Evolutionary conservation across 2,888 invertebrate genomes (phyloP).

Genomic region (Caenorhabditis sp.): DNA sequence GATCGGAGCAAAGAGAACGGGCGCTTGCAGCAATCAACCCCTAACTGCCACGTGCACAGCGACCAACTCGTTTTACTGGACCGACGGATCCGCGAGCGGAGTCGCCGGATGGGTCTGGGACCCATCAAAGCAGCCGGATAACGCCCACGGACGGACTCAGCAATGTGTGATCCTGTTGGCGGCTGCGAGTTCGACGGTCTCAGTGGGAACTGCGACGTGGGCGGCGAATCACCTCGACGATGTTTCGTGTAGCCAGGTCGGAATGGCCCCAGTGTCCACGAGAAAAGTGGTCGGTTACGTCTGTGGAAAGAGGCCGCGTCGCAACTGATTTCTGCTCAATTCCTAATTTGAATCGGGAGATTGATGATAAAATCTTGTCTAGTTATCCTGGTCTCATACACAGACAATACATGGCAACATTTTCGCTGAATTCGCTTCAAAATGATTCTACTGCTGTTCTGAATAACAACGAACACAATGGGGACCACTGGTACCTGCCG

Average conservation of each 20-base stretch:
- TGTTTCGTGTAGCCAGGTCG: not conserved
- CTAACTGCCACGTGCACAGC: not conserved
- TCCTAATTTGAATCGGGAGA: too few relatives aligned
- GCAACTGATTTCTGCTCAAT: not conserved
- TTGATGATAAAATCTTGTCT: too few relatives aligned
- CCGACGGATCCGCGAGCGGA: not conserved
- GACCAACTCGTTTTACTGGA: slow-evolving; percentile 14
- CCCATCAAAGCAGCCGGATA: slow-evolving; percentile 8
- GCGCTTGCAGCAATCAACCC: not conserved
- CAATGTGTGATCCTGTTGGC: slow-evolving; percentile 3
- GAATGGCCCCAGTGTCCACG: not conserved
- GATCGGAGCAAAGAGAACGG: not conserved
- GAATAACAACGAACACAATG: too few relatives aligned
- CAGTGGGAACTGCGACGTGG: not conserved
- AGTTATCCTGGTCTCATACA: too few relatives aligned
- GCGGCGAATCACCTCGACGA: slow-evolving; percentile 9
- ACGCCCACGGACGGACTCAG: not conserved
- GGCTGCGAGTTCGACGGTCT: not conserved
- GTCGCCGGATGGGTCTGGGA: slow-evolving; percentile 12
- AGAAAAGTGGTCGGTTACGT: not conserved
- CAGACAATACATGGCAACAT: too few relatives aligned
- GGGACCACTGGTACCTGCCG: too few relatives aligned
- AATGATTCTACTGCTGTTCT: too few relatives aligned
- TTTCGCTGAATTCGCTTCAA: too few relatives aligned
- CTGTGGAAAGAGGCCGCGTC: not conserved